Evolutionary conservation across 92 coral and sea anemone genomes (phyloP), one percentile per base, ranked within the genome.

Genomic region (Porites cylindrica): DNA sequence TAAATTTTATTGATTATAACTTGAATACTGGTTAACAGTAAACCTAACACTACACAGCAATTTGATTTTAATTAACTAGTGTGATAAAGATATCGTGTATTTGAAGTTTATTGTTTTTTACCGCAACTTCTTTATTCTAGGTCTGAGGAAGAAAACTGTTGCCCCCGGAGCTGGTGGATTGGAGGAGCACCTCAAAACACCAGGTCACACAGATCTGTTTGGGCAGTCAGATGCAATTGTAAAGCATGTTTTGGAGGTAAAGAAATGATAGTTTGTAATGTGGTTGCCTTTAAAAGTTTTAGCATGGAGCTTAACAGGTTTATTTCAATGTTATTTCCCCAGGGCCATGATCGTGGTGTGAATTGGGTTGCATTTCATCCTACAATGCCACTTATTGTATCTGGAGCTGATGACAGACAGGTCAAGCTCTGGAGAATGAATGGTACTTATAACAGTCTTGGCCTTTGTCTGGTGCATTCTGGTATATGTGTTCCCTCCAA

Each of bases 291-390:
- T 56, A 56, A 56, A 10, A 56, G 16, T 56, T 56, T 10, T 11
- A 14, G 11, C 1, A 14, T 56, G 4, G 16, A 1, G 61, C 4
- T 56, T 56, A 56, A 10, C 4, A 56, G 17, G 13, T 10, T 56
- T 56, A 11, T 10, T 38, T 10, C 61, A 56, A 14, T 16, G 10
- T 56, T 14, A 56, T 56, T 56, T 38, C 26, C 26, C 16, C 52
- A 97, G 98, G 99, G 99, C 67, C 99, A 97, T 90, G 99, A 97
- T 68, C 91, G 99, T 75, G 99, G 99, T 18, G 99, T 97, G 8
- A 97, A 97, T 94, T 97, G 99, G 99, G 99, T 97, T 10, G 88
- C 99, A 2, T 97, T 97, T 87, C 99, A 97, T 86, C 99, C 99
- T 1, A 91, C 97, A 20, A 97, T 97, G 99, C 99, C 99, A 0